Conservation (phyloP, 2,888 invertebrate species). For the Brassicogethes aeneus region DNA sequence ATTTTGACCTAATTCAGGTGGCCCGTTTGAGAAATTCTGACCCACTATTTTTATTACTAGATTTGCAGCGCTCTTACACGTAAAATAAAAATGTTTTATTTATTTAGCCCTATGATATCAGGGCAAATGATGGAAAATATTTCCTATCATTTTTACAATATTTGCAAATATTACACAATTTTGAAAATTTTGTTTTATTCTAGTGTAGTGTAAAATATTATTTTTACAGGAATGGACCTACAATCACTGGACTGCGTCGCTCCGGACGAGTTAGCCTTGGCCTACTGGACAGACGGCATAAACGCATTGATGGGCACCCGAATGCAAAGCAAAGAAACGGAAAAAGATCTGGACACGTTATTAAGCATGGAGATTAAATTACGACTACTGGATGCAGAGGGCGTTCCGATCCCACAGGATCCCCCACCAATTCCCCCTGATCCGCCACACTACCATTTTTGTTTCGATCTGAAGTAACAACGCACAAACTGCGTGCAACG, state of each 20-base stretch:
- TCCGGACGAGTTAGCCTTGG: slow-evolving; percentile 73
- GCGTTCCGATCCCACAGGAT: slow-evolving; percentile 87
- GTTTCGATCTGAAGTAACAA: slow-evolving; percentile 56
- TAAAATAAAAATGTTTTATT: too few relatives aligned
- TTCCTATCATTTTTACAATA: too few relatives aligned
- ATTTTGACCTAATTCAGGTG: too few relatives aligned
- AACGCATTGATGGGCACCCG: slow-evolving; percentile 79
- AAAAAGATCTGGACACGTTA: slow-evolving; percentile 83
- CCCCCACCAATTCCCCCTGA: slow-evolving; percentile 87
- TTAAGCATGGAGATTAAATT: slow-evolving; percentile 95
- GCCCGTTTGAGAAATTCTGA: too few relatives aligned
- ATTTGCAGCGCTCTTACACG: too few relatives aligned
- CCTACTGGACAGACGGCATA: slow-evolving; percentile 95
- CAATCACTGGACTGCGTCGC: slow-evolving; percentile 87
- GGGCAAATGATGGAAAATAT: too few relatives aligned
- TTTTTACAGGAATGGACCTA: slow-evolving; percentile 50
- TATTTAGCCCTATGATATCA: too few relatives aligned
- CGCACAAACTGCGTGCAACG: neutral
- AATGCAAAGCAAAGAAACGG: slow-evolving; percentile 83
- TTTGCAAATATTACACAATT: too few relatives aligned
- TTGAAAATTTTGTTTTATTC: too few relatives aligned
- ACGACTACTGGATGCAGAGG: slow-evolving; percentile 86
- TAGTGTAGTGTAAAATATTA: neutral
- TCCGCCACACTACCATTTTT: slow-evolving; percentile 88
- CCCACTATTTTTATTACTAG: too few relatives aligned